Base-by-base conservation (phyloP, 2,113 vertebrate species). In the Catharus minimus region DNA sequence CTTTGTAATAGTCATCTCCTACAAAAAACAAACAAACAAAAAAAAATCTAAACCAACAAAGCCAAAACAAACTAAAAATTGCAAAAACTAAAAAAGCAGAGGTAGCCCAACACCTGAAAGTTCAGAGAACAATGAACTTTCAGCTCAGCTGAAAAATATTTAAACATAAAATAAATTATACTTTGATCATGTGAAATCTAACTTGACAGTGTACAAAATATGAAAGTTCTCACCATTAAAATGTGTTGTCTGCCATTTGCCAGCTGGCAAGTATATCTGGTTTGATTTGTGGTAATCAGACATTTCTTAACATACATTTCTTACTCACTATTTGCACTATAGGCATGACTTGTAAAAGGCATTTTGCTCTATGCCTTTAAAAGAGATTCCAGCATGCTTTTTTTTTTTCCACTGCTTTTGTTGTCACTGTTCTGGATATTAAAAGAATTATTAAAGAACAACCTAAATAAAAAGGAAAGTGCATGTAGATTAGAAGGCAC, bases 11-110 rank as follows among this genome's bases (percentile, higher is more conserved):
- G 11, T 46, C 3, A 39, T 67, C 28, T 47, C n/a, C 10, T 44
- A 66, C 28, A 22, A 12, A 11, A 16, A n/a, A 14, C 11, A 39
- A 12, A 19, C 5, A 21, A n/a, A 62, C 22, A 62, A 79, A 24
- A 27, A 15, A 17, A 30, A 24, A 23, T 43, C 7, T 38, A 43
- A 41, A 6, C 1, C 2, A 8, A 50, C 0, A 7, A 57, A 27
- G 14, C 8, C 26, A 24, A 61, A 19, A 7, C 4, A 67, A 78
- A 24, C 1, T 2, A 33, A 77, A 57, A 6, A 13, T 55, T n/a
- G 2, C 2, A n/a, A 84, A 67, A 74, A 2, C 1, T 4, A 12
- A 36, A 39, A 27, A 47, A 49, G 3, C 13, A 15, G 32, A 66
- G 6, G 27, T 15, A 74, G 12, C 3, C 20, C 3, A 61, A 5